Evolutionary conservation across 2,113 vertebrate species (phyloP).

Genomic region (Carollia perspicillata): DNA sequence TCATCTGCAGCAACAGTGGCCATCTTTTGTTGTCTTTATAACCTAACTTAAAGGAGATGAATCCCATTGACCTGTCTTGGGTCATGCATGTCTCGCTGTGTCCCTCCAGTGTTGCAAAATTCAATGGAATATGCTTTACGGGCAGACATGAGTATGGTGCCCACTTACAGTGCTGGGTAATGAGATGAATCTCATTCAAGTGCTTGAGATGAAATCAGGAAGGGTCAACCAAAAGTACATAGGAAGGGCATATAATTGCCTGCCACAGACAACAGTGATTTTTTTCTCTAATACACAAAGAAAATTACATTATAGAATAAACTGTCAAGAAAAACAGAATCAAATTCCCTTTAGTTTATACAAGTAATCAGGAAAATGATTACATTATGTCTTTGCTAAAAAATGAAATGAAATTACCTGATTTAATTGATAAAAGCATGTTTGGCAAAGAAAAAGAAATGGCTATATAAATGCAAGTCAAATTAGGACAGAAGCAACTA

Average conservation of each 20-base stretch:
- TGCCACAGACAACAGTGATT: background rate
- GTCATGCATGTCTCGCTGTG: background rate
- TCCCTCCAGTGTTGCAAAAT: background rate
- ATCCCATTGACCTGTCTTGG: background rate
- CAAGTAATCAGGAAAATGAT: background rate
- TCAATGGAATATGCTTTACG: background rate
- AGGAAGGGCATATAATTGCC: background rate
- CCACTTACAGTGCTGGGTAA: background rate
- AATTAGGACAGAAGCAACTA: background rate
- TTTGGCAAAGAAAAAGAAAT: background rate
- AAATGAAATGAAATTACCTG: background rate
- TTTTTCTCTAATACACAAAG: background rate
- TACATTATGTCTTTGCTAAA: background rate
- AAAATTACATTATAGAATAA: background rate
- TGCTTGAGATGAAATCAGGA: background rate
- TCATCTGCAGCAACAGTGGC: background rate
- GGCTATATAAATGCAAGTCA: background rate
- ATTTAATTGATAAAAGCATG: background rate
- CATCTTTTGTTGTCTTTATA: background rate
- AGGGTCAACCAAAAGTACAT: background rate
- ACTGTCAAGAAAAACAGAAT: background rate
- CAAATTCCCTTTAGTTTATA: background rate
- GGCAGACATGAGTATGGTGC: accelerated
- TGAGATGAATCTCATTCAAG: background rate
- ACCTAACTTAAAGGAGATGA: background rate